Conservation (phyloP, 2,797 vertebrate species). For the Phrynocephalus vlangalii region DNA sequence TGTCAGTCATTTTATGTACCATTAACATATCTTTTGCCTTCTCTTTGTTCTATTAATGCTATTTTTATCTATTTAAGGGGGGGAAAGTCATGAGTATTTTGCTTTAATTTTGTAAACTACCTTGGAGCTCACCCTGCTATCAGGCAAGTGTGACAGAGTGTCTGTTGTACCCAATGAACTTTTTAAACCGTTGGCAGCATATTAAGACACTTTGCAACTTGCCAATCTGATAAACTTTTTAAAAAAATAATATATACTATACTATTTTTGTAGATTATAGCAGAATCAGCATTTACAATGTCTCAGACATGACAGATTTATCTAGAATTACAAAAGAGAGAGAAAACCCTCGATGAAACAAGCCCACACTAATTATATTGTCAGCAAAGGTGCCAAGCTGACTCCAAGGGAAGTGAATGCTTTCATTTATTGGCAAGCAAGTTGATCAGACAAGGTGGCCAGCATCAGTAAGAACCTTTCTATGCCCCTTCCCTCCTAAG, state of each 20-base stretch:
- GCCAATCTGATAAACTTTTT: constrained; percentile 4
- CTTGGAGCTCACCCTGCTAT: background rate
- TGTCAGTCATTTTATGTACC: background rate
- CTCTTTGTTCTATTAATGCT: background rate
- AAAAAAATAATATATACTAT: background rate
- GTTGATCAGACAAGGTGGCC: constrained; percentile 29
- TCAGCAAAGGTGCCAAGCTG: constrained; percentile 47
- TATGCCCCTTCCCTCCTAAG: constrained; percentile 4
- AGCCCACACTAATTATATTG: constrained; percentile 31
- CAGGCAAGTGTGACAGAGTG: background rate
- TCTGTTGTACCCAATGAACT: background rate
- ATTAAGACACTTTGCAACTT: background rate
- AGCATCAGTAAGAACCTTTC: constrained; percentile 4
- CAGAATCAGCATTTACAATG: constrained; percentile 64
- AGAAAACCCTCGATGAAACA: constrained; percentile 44
- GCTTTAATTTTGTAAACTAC: background rate
- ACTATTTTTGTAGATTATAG: background rate
- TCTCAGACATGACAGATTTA: constrained; percentile 67
- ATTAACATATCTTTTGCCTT: background rate
- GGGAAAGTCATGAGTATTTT: background rate
- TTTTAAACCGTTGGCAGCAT: background rate
- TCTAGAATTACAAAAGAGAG: constrained; percentile 57
- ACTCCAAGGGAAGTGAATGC: constrained; percentile 38
- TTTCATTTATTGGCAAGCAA: constrained; percentile 51
- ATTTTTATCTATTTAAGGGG: background rate